Evolutionary conservation across 2,888 invertebrate genomes (phyloP).

Genomic region (Rhopalosiphum nymphaeae): DNA sequence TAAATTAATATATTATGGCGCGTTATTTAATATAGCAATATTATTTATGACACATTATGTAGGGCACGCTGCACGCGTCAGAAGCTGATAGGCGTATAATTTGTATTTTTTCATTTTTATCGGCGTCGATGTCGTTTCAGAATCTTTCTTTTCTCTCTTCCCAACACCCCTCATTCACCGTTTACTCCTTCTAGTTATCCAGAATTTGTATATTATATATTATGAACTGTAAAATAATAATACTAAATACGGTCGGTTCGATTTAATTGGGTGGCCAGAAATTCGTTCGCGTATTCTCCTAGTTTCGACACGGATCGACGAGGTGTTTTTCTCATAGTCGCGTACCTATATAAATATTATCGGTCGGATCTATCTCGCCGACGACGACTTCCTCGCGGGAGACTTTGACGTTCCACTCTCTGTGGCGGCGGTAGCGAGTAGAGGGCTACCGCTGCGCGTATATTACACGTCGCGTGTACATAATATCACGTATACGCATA

Average conservation of each 20-base stretch:
- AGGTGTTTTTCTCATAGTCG: neutral
- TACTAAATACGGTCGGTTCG: constrained; percentile 35
- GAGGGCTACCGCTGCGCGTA: constrained; percentile 50
- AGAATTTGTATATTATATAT: neutral
- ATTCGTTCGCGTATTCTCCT: constrained; percentile 11
- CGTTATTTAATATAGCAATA: neutral
- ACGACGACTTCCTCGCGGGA: constrained; percentile 47
- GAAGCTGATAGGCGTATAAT: constrained; percentile 19
- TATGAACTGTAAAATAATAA: neutral
- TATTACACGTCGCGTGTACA: constrained; percentile 35
- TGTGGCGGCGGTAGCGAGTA: neutral
- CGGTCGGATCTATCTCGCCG: neutral
- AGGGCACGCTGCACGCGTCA: neutral
- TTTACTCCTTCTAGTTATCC: neutral
- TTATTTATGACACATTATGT: neutral
- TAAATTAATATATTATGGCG: neutral
- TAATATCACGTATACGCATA: neutral
- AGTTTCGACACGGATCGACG: constrained; percentile 31
- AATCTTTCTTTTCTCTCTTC: neutral
- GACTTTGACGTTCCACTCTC: constrained; percentile 50
- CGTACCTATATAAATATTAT: neutral
- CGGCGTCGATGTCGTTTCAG: neutral
- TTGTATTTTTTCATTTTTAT: constrained; percentile 22
- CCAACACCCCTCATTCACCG: neutral
- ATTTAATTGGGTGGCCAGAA: constrained; percentile 47